Conservation (phyloP, 2,113 vertebrate species). For the Periophthalmus modestus region DNA sequence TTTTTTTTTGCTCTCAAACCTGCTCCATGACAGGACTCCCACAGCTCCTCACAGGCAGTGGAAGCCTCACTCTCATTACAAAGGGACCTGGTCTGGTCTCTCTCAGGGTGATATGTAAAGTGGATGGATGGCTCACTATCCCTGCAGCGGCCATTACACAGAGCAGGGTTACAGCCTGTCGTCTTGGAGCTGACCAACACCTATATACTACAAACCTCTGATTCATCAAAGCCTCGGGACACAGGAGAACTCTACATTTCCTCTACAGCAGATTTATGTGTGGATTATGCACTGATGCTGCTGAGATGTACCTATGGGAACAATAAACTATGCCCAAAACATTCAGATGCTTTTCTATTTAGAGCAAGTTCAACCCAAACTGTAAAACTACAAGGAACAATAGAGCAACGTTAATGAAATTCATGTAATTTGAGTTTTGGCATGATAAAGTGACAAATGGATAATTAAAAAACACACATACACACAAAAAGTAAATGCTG, state of each 20-base stretch:
- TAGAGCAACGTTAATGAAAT: background rate
- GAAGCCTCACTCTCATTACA: background rate
- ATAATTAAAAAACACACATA: no score
- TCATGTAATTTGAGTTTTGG: no score
- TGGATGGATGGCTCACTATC: conserved; percentile 43
- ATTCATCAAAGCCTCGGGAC: conserved; percentile 47
- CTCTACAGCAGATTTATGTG: conserved; percentile 29
- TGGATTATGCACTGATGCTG: background rate
- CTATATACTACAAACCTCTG: conserved; percentile 38
- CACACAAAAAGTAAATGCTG: no score
- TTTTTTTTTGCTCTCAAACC: background rate
- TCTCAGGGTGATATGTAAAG: conserved; percentile 13
- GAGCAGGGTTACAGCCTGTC: conserved; percentile 48
- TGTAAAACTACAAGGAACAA: background rate
- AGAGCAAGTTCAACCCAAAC: no score
- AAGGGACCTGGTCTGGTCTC: background rate
- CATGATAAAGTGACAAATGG: no score
- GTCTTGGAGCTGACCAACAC: conserved; percentile 45
- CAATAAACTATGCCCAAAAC: no score
- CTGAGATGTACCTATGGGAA: no score
- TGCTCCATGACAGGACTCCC: background rate
- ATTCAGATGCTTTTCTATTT: background rate
- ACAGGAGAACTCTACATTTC: conserved; percentile 24
- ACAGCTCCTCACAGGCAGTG: background rate
- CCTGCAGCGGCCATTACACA: conserved; percentile 31